Percentiles rank a stretch among this genome's conserved stretches.
phyloP scores from a whole-genome alignment of 1,140 invertebrate genomes.

The Drosophila sturtevanti region DNA sequence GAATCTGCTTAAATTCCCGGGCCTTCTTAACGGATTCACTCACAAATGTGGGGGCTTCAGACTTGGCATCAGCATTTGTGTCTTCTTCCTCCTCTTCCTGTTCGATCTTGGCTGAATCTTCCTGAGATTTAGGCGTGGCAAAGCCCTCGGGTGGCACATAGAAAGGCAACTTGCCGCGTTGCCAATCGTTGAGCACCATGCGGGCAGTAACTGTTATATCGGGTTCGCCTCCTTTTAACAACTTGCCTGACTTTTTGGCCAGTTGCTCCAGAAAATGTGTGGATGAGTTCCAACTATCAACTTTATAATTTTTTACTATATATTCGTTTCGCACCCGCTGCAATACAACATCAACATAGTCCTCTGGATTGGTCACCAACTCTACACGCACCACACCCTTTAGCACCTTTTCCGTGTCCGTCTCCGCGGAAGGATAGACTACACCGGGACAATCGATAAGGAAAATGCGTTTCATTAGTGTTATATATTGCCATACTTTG shows the following conservation, averaged over 20 bases:
- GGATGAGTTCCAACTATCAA: constrained; percentile 90
- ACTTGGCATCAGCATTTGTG: constrained; percentile 72
- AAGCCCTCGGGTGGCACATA: constrained; percentile 93
- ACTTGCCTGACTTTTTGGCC: constrained; percentile 92
- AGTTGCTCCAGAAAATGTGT: constrained; percentile 97
- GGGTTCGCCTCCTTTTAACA: constrained; percentile 98
- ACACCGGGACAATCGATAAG: constrained; percentile 99
- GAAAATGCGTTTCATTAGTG: constrained; percentile 98
- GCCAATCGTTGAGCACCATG: constrained; percentile 99
- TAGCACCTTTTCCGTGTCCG: constrained; percentile 97
- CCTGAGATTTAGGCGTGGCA: constrained; percentile 85
- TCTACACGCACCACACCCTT: constrained; percentile 98
- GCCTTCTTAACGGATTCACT: constrained; percentile 79
- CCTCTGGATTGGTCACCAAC: constrained; percentile 95
- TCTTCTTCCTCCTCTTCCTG: constrained; percentile 48
- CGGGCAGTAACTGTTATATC: constrained; percentile 94
- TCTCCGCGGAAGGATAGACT: constrained; percentile 96
- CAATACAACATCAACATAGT: constrained; percentile 95
- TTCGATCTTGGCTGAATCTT: constrained; percentile 37
- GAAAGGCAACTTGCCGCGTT: constrained; percentile 97
- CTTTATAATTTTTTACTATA: constrained; percentile 95
- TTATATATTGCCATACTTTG: constrained; percentile 99
- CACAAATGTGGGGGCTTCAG: constrained; percentile 69
- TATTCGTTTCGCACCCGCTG: constrained; percentile 95
- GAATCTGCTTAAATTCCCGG: constrained; percentile 83